Conservation (phyloP, 2,888 invertebrate species). For the Copidosoma aretas region DNA sequence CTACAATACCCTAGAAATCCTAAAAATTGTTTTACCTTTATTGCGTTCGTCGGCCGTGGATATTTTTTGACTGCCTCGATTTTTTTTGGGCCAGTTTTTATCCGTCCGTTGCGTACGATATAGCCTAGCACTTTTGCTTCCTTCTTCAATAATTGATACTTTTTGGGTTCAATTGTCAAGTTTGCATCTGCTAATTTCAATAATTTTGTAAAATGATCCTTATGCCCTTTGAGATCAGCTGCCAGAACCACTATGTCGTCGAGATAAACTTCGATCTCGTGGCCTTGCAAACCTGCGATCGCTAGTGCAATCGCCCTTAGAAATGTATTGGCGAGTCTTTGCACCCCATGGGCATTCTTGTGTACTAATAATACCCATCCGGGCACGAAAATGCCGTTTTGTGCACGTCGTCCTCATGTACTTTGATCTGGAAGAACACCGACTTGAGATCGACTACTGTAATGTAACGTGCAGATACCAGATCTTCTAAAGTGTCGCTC, state of each 20-base stretch:
- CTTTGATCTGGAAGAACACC: slow-evolving; percentile 42
- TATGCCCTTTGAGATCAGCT: slow-evolving; percentile 44
- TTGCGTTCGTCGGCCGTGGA: too few relatives aligned
- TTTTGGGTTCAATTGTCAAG: too few relatives aligned
- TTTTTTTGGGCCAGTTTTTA: too few relatives aligned
- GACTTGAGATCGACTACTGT: slow-evolving; percentile 39
- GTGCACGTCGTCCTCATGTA: slow-evolving; percentile 20
- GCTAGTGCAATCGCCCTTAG: slow-evolving; percentile 42
- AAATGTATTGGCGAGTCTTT: slow-evolving; percentile 41
- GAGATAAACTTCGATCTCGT: too few relatives aligned
- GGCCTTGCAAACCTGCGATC: slow-evolving; percentile 41
- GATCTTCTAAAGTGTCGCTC: too few relatives aligned
- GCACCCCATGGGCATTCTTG: slow-evolving; percentile 47
- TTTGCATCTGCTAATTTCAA: too few relatives aligned
- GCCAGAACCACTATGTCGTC: slow-evolving; percentile 46
- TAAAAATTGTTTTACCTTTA: slow-evolving; percentile 16
- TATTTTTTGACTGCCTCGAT: too few relatives aligned
- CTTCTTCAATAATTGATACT: too few relatives aligned
- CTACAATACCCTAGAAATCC: slow-evolving; percentile 18
- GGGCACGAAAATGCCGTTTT: slow-evolving; percentile 46
- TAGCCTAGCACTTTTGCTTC: slow-evolving; percentile 17
- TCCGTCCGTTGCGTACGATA: slow-evolving; percentile 7
- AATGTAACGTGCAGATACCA: too few relatives aligned
- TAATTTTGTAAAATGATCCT: too few relatives aligned
- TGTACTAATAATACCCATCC: slow-evolving; percentile 48